Conservation (phyloP, 2,113 vertebrate genomes). For the Tympanuchus pallidicinctus region DNA sequence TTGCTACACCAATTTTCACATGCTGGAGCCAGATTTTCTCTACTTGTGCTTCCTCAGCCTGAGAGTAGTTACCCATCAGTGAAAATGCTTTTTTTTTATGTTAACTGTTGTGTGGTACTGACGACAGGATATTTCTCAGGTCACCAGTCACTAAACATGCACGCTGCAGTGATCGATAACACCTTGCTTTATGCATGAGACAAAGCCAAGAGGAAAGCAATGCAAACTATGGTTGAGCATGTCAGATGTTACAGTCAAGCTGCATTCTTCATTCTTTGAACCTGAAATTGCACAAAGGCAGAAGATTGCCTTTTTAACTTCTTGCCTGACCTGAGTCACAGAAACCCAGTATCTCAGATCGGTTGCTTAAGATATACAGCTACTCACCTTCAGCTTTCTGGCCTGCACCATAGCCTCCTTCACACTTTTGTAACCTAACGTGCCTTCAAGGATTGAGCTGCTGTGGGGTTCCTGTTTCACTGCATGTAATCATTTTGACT, state of each 20-base stretch:
- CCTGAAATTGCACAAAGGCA: too few relatives aligned
- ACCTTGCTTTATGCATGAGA: neutral
- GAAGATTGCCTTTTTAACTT: neutral
- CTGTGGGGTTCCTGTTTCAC: neutral
- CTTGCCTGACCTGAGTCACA: neutral
- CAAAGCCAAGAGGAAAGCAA: neutral
- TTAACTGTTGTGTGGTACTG: neutral
- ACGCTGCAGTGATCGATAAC: accelerated
- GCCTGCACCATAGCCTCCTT: neutral
- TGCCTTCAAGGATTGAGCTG: too few relatives aligned
- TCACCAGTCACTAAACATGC: accelerated
- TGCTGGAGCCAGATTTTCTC: neutral
- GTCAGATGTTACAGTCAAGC: neutral
- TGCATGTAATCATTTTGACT: neutral
- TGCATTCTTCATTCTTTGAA: neutral
- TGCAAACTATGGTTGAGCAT: neutral
- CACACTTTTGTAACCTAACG: neutral
- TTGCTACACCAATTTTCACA: neutral
- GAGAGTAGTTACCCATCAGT: neutral
- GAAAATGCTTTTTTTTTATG: neutral
- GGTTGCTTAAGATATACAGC: neutral
- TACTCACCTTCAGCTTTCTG: neutral
- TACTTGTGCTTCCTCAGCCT: neutral
- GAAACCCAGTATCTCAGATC: neutral
- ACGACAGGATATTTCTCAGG: neutral